Base-by-base conservation (phyloP, 1,140 invertebrate genomes). In the Hylyphantes graminicola region DNA sequence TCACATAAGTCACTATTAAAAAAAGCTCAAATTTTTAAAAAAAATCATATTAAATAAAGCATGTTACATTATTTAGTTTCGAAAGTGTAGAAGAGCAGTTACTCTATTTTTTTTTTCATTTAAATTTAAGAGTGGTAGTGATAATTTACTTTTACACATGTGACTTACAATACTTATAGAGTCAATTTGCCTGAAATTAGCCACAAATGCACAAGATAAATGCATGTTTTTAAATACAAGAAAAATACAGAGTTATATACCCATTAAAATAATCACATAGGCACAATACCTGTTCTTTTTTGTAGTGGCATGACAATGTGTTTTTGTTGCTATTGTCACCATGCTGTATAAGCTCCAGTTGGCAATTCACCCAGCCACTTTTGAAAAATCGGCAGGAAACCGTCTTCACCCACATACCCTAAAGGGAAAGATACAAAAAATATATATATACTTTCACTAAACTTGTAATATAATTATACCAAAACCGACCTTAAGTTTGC, bases 281-380 rank as follows among this genome's bases (percentile, higher is more conserved):
- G 1, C 2, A 21, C 12, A 19, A 51, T 61, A 77, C 76, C 55
- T 68, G 61, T 50, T 86, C 63, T 54, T 85, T 72, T 87, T 78
- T 51, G 54, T 87, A 87, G 70, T 95, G 92, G 77, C 95, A 92
- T 51, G 94, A 94, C 21, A 96, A 90, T 19, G 94, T 95, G 64
- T 94, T 94, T 76, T 77, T 86, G n/a, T 94, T 93, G 82, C 93
- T 90, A 85, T 90, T 91, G 83, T 88, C 88, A 54, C 92, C 93
- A 70, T 94, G 92, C 93, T 95, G 96, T 90, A 96, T 95, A 74
- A 96, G 89, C 89, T 96, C 94, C 61, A 96, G 89, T 81, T 93
- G 90, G 88, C 94, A 95, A 87, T 95, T 94, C 80, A 94, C 92
- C 89, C 93, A 93, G 13, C 57, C n/a, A 57, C 87, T 85, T 57